Evolutionary conservation across 2,888 invertebrate genomes (phyloP).

Genomic region (Hoplodrina blanda): DNA sequence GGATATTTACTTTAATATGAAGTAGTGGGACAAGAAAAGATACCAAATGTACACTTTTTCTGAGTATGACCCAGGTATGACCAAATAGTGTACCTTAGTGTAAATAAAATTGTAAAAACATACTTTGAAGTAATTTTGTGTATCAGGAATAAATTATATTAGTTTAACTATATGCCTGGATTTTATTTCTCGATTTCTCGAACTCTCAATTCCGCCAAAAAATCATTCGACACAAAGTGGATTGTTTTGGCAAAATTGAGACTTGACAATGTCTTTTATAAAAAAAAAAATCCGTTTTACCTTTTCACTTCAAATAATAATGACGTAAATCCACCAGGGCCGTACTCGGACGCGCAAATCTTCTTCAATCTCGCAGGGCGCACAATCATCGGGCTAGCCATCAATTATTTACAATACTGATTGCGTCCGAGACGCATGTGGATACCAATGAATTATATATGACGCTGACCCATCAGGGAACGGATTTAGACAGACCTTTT

Average conservation of each 20-base stretch:
- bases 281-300: conserved; percentile 44
- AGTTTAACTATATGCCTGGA: no score
- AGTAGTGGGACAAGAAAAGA: no score
- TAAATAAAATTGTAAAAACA: neutral
- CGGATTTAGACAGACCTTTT: conserved; percentile 67
- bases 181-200: no score
- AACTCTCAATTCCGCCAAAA: no score
- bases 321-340: conserved; percentile 79
- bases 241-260: neutral
- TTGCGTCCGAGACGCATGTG: conserved; percentile 90
- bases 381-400: conserved; percentile 84
- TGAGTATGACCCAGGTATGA: no score
- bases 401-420: conserved; percentile 90
- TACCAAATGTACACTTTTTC: no score
- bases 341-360: conserved; percentile 76
- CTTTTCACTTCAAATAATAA: conserved; percentile 65
- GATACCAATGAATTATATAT: conserved; percentile 87
- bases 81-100: neutral
- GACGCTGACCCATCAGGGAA: conserved; percentile 76
- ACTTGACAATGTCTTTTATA: conserved; percentile 25
- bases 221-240: no score
- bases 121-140: neutral
- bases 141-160: neutral
- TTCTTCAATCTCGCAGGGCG: conserved; percentile 86
- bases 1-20: no score